Percentiles rank a stretch among this genome's conserved stretches.
Evolutionary conservation across 1,140 invertebrate genomes (phyloP).

Genomic region (Metaphire vulgaris): DNA sequence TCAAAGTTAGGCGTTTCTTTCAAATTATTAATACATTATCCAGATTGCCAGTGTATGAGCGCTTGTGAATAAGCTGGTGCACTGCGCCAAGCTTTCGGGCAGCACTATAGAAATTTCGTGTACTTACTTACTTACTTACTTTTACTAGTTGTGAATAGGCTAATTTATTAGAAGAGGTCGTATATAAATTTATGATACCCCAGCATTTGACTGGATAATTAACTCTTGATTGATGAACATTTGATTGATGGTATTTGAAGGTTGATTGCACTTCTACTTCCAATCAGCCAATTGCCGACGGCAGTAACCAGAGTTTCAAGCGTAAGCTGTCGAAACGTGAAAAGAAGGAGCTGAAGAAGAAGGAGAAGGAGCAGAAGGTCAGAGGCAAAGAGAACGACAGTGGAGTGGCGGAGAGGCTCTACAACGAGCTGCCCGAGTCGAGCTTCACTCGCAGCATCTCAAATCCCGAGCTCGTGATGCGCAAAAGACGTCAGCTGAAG

Average conservation of each 20-base stretch:
- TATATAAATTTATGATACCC: no score
- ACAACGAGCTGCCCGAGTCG: conserved; percentile 82
- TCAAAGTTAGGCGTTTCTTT: no score
- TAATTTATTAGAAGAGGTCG: no score
- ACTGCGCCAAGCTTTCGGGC: no score
- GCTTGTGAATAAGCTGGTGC: no score
- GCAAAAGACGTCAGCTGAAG: conserved; percentile 89
- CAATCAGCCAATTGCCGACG: neutral
- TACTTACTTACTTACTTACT: no score
- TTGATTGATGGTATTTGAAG: neutral
- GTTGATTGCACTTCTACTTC: conserved; percentile 1
- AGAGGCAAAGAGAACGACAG: conserved; percentile 51
- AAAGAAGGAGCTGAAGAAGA: conserved; percentile 96
- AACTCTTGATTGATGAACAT: no score
- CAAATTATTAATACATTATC: no score
- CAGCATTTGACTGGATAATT: no score
- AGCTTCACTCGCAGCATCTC: conserved; percentile 97
- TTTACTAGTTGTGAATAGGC: no score
- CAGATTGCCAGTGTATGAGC: no score
- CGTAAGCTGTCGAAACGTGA: conserved; percentile 95
- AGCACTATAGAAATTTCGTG: no score
- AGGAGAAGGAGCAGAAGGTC: conserved; percentile 79
- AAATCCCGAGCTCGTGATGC: conserved; percentile 98
- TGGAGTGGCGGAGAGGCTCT: conserved; percentile 45
- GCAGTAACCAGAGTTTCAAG: conserved; percentile 48